These are phyloP conservation scores for Ceratosolen fusciceps DNA, from an alignment of 1,140 invertebrate species.

Conservation along the genomic window DNA sequence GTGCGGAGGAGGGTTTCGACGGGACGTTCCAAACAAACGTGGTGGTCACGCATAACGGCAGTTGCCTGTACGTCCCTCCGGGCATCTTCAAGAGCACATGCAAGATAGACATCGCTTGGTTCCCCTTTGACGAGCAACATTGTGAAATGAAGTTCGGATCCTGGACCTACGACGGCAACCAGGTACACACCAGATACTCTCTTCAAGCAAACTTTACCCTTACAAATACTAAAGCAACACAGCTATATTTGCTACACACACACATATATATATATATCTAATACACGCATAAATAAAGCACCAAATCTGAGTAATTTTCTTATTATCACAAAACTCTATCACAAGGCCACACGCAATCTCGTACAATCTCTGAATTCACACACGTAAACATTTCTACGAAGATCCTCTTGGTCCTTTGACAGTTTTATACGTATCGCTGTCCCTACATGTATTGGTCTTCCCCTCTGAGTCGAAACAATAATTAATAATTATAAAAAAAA, in stretches of 20 bases:
- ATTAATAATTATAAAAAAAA: too few species aligned
- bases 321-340: conserved; percentile 10
- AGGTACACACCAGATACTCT: conserved; percentile 76
- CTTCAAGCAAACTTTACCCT: conserved; percentile 27
- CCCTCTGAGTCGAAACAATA: too few species aligned
- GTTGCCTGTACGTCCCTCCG: conserved; percentile 96
- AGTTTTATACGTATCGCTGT: too few species aligned
- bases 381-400: too few species aligned
- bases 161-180: conserved; percentile 94
- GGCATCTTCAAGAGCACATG: conserved; percentile 99
- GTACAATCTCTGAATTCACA: too few species aligned
- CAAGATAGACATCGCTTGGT: conserved; percentile 99
- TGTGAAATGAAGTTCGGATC: conserved; percentile 97
- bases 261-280: background rate
- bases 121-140: conserved; percentile 98
- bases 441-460: too few species aligned
- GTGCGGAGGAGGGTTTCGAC: conserved; percentile 98
- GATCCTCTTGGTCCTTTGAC: too few species aligned
- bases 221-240: background rate
- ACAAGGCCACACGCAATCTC: too few species aligned
- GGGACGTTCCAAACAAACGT: conserved; percentile 97
- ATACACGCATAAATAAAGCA: conserved; percentile 29
- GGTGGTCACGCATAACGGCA: conserved; percentile 94
- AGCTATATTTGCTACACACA: background rate
- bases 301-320: conserved; percentile 5